Evolutionary conservation across 2,113 vertebrate genomes (phyloP).

Genomic region (Xiphias gladius): DNA sequence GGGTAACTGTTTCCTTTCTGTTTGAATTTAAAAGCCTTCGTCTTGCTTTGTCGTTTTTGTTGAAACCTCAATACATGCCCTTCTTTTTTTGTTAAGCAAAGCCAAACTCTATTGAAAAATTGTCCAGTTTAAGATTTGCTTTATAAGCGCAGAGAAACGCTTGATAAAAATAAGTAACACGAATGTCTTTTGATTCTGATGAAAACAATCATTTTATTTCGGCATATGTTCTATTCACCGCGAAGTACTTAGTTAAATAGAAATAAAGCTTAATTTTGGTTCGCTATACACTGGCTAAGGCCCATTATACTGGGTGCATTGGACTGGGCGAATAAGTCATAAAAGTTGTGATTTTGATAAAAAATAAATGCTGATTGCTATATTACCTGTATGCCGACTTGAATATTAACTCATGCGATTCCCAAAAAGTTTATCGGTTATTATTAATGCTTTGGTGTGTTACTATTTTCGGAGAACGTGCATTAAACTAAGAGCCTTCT

Average conservation of each 20-base stretch:
- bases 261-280: background rate
- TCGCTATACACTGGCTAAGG: background rate
- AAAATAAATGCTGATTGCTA: background rate
- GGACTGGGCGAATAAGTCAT: background rate
- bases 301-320: background rate
- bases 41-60: background rate
- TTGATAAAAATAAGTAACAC: background rate
- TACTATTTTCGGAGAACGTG: background rate
- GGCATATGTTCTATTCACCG: background rate
- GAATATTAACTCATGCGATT: background rate
- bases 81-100: background rate
- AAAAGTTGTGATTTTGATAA: background rate
- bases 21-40: background rate
- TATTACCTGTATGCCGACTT: background rate
- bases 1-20: background rate
- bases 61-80: background rate
- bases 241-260: background rate
- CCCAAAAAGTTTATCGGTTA: no score
- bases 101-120: background rate
- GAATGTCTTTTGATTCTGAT: background rate
- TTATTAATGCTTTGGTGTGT: no score
- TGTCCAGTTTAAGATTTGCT: background rate
- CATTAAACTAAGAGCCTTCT: conserved; percentile 4
- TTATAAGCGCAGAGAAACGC: background rate
- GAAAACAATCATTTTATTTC: background rate